Base-by-base conservation (phyloP, 2,888 invertebrate genomes). In the Lysandra coridon region DNA sequence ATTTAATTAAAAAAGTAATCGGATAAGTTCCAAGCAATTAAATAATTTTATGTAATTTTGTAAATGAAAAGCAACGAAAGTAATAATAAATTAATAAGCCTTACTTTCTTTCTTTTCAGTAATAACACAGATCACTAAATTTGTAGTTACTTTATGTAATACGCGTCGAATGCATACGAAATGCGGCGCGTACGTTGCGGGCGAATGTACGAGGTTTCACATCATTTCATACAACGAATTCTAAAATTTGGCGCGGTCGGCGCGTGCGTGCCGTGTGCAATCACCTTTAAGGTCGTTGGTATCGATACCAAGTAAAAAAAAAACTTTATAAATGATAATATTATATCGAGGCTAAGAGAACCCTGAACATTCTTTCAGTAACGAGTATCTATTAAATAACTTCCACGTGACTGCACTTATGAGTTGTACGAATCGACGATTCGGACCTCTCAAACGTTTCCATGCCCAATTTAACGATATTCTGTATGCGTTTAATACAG, bases 381-480 rank as follows among this genome's bases (percentile, higher is more conserved):
- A 76, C 33, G 76, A 76, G 76, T 57, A 76, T 57, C 53, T 33
- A 76, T 57, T 53, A 76, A 57, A 53, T 76, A 17, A 76, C n/a
- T 53, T 76, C 76, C 76, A 33, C 5, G 14, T 76, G 53, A 57
- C 53, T 76, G 76, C 4, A 14, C 14, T 57, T 17, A 37, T 14
- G 33, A 76, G 76, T n/a, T 17, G 30, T 30, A 53, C 44, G 76
- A 23, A 57, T 57, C 75, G 14, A 1, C 75, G 57, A 76, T 57
- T 76, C 30, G 57, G 30, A 33, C 30, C 76, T 33, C 74, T 76
- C 76, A 76, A 76, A 76, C 53, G 33, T 23, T 57, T 12, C 14
- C 12, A 14, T 49, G 33, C 76, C 17, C 53, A 44, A 57, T 57
- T 76, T 53, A 7, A 30, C 76, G 49, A 76, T 33, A 75, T 37